Evolutionary conservation across 2,797 vertebrate species (phyloP), one percentile per base, ranked within the genome.

Genomic region (Pseudocheirus occidentalis): DNA sequence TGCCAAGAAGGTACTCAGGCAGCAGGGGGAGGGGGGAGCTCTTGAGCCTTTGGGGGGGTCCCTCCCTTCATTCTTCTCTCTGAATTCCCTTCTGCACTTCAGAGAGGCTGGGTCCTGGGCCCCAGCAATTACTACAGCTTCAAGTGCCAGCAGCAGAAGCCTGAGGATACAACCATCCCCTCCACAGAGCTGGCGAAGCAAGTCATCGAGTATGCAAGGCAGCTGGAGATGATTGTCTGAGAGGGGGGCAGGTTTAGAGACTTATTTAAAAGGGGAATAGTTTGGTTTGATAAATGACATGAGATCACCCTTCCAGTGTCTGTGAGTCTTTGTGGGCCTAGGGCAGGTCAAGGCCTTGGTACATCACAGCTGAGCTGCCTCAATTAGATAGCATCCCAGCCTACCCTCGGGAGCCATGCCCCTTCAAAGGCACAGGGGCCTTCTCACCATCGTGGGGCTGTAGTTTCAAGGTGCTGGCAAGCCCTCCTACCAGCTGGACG

Each of bases 151-250:
- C 99, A 99, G 97, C 99, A 99, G 98, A 99, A 99, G 94, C 99
- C 99, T 0, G 99, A 99, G 95, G 99, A 99, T 89, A 99, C 99
- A 95, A 99, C 98, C 96, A 99, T 99, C 97, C 99, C 99, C 28
- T 99, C 99, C 6, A 99, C 99, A 0, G 99, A 99, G 96, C 96
- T 99, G 98, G 99, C 99, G 97, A 98, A 99, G 95, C 99, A 99
- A 98, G 99, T 99, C 98, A 99, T 99, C 50, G 99, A 99, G 97
- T 99, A 99, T 31, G 99, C 99, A 91, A 99, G 99, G 96, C 99
- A 99, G 98, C 99, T 99, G 98, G 99, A 99, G 98, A 99, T 99
- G 99, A 99, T 99, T 95, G 99, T 99, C 98, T 99, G 97, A 99
- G 98, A 0, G 62, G 91, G 46, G 21, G 6, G 11, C 46, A 6